Evolutionary conservation across 2,888 invertebrate species (phyloP), one percentile per base, ranked within the genome.

Genomic region (Drosophila anomalipes): DNA sequence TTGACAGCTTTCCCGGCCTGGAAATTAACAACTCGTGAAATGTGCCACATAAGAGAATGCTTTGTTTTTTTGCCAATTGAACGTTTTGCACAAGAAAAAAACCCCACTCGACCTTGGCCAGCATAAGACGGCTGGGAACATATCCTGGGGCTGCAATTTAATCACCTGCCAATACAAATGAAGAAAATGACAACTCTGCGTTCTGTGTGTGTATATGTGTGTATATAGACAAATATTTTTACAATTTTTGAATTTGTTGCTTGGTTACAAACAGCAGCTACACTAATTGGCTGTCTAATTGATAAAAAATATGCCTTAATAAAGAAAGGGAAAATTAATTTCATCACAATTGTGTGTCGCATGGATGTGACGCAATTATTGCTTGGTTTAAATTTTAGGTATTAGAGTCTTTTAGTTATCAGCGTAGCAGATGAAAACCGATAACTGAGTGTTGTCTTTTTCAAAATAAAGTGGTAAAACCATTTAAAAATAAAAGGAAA

Each of bases 21-120:
- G 26, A 84, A 86, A 84, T 84, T 87, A 89, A 84, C 87, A 87
- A 72, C 74, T 77, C 85, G 77, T 79, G 70, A 82, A 84, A 79
- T 82, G 67, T 84, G 86, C 79, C 82, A 77, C 61, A 53, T n/a
- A 82, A 86, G 87, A 84, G 85, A 82, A 77, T 76, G 87, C 85
- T 74, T 75, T 75, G 66, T 61, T 63, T 81, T 70, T 64, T 32
- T 37, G 56, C 39, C 66, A 64, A 71, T 69, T 37, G 57, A 52
- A 57, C 71, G 63, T 59, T 33, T 33, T 60, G 59, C 58, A 14
- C 44, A 22, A 14, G 7, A 47, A 63, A 37, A 60, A 41, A 59
- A 30, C 35, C 39, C 47, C 66, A 12, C 63, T 72, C 77, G 81
- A 67, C 79, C 79, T 80, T 81, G 81, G 63, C 72, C 69, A 61